Evolutionary conservation across 2,797 vertebrate species (phyloP), one percentile per base, ranked within the genome.

Genomic region (Coregonus suidteri): DNA sequence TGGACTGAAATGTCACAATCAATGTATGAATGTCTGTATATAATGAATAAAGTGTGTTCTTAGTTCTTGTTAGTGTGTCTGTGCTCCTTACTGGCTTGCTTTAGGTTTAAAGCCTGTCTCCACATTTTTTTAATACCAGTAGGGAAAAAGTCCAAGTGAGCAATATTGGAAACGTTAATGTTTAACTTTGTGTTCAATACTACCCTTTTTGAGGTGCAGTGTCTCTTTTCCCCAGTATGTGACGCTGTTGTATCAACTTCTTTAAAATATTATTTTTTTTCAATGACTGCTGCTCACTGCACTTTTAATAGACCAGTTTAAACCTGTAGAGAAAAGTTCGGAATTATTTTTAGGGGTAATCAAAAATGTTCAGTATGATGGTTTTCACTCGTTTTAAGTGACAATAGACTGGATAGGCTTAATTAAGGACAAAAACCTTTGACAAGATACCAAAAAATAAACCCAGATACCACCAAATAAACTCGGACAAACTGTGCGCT

Each of bases 11-110:
- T 52, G 59, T 77, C 34, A 77, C 51, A 20, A 59, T 56, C 64
- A 76, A 77, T 1, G 37, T 75, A 67, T 76, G 52, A 83, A 85
- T 89, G 78, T 91, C 70, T 80, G 82, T 82, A 62, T 81, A 37
- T 74, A 79, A 78, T 82, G 53, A 91, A 91, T 89, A 88, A 87
- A 86, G 62, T 71, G 25, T 62, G 72, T 79, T 79, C 51, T 81
- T 25, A 75, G 69, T 41, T 18, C 41, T 5, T 76, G 15, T 74
- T 20, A 31, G 35, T 70, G 41, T 71, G 34, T 75, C 18, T 79
- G 76, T 47, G 9, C 11, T 47, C 41, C 75, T 47, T 0, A 41
- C 78, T 6, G n/a, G 11, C n/a, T 47, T 71, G 41, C n/a, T 52
- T 30, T 54, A 52, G 13, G 71, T 72, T 30, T 52, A 37, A 31